phyloP scores from a whole-genome alignment of 2,888 invertebrate species.

The Scaptomyza parva region DNA sequence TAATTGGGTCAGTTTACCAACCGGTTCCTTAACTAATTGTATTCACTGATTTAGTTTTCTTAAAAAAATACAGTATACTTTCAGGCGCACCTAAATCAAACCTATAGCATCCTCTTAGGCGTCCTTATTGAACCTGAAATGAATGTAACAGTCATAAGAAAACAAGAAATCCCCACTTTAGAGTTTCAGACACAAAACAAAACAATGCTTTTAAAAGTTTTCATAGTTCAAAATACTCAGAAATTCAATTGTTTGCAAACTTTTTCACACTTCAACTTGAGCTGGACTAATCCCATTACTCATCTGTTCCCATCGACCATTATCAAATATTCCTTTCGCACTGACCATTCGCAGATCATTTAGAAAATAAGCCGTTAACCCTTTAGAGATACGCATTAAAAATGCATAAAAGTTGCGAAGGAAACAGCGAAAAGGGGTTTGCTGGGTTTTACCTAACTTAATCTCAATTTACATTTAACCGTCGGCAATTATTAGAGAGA shows the following conservation, averaged over 20 bases:
- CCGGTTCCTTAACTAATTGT: constrained; percentile 48
- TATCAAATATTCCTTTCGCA: constrained; percentile 1
- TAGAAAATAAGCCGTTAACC: constrained; percentile 16
- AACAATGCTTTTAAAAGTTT: background rate
- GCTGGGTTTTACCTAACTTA: constrained; percentile 45
- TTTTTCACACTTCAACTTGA: background rate
- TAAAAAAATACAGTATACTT: constrained; percentile 16
- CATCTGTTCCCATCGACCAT: background rate
- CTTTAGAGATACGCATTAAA: constrained; percentile 30
- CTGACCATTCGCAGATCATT: constrained; percentile 25
- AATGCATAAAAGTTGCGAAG: constrained; percentile 1
- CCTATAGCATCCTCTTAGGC: constrained; percentile 21
- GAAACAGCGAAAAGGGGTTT: background rate
- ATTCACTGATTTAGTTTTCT: background rate
- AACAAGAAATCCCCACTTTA: background rate
- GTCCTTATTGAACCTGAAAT: background rate
- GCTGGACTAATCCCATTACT: background rate
- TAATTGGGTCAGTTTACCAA: constrained; percentile 44
- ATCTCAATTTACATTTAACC: constrained; percentile 72
- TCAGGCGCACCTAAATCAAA: constrained; percentile 1
- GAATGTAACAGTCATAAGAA: too few relatives aligned
- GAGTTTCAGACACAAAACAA: background rate
- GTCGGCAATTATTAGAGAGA: constrained; percentile 65
- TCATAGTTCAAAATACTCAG: background rate
- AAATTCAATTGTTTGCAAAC: background rate